Base-by-base conservation (phyloP, 2,797 vertebrate species). In the Oreochromis grahami region DNA sequence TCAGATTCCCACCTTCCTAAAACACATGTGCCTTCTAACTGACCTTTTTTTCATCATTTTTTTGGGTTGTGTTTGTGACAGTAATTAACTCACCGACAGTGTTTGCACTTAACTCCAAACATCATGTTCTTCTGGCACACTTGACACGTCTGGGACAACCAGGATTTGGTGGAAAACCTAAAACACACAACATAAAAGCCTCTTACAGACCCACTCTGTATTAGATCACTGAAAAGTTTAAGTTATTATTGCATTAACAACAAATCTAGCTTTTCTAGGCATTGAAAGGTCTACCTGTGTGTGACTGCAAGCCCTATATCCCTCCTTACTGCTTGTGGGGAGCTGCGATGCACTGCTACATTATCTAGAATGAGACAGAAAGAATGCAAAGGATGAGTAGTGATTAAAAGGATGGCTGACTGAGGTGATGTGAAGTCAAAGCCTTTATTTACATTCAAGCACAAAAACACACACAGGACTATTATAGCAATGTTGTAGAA, bases 101-200 rank as follows among this genome's bases (percentile, higher is more conserved):
- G 97, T 96, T 99, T 99, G 95, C 99, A 99, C 94, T 99, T 99
- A n/a, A 99, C 98, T n/a, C 99, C 99, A 4, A 99, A 99, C 96
- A 99, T 99, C 98, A 99, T 98, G 95, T 96, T 99, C 81, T 98
- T 99, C 93, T 98, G 98, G 95, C 99, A 99, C 90, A 99, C 98
- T n/a, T 98, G 97, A 94, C 99, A 99, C 3, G 97, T 97, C 96
- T 99, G 98, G 1, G 98, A 99, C 68, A 99, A 93, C 99, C 99
- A 99, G 24, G 98, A 99, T 94, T 98, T 99, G 8, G 99, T 99
- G 8, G 98, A 99, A 95, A 99, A 99, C 96, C 99, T 99, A 38
- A 38, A 63, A 43, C 53, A 83, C 7, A 38, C 79, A 63, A 81
- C 6, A 56, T 48, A 82, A 24, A 1, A 80, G 17, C 32, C 11